Conservation (phyloP, 2,888 invertebrate species). For the Celastrina argiolus region DNA sequence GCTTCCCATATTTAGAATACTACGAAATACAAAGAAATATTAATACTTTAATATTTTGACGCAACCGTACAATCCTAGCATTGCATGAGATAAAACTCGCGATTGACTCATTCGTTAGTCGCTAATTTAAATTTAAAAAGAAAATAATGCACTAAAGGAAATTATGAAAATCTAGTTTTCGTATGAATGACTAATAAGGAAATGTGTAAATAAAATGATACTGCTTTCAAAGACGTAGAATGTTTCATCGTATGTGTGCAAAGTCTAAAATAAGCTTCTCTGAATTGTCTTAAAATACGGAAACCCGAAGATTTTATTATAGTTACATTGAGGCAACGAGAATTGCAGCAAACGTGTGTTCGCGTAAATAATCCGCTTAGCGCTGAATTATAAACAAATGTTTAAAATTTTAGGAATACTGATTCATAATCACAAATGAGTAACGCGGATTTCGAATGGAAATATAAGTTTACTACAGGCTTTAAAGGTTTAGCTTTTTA, state of each 20-base stretch:
- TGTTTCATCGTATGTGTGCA: no score
- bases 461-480: no score
- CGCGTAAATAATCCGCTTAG: constrained; percentile 4
- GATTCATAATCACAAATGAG: constrained; percentile 10
- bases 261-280: background rate
- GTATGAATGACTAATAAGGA: no score
- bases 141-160: background rate
- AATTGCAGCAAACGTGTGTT: constrained; percentile 12
- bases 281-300: constrained; percentile 3
- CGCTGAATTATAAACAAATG: constrained; percentile 11
- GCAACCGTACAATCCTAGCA: background rate
- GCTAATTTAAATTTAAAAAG: no score
- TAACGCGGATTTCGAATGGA: background rate
- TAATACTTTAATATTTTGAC: background rate
- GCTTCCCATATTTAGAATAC: background rate
- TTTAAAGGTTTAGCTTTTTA: no score
- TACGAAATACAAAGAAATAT: background rate
- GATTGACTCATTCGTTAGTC: background rate
- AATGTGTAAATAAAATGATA: background rate
- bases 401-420: constrained; percentile 2
- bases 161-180: background rate
- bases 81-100: background rate
- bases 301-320: background rate
- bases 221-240: background rate
- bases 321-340: background rate